Evolutionary conservation across 2,888 invertebrate genomes (phyloP), one percentile per base, ranked within the genome.

Genomic region (Ditylenchus weischeri): DNA sequence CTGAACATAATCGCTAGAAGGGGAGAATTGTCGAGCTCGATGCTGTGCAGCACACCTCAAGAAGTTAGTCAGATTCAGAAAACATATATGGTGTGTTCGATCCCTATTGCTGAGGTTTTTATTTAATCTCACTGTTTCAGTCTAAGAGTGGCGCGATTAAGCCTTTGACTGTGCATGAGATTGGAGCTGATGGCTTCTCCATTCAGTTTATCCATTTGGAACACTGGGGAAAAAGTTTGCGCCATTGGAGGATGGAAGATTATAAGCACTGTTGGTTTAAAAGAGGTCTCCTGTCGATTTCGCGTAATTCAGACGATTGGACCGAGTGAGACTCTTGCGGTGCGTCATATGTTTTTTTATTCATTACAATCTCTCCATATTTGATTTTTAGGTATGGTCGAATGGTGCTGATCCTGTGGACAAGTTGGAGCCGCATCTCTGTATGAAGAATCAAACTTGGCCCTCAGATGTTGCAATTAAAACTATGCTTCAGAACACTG

Each of bases 131-230:
- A 58, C 8, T 73, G 1, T 54, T 54, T 54, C 8, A 54, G 54
- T 15, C 23, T 2, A 11, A 11, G 21, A n/a, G 54, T 18, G 54
- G 29, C 23, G 11, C 29, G 1, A 11, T 29, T 11, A 13, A 10
- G 1, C 15, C 10, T 1, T 23, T 54, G 13, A n/a, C 13, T 11
- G 29, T 80, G 49, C 76, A 75, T 49, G 78, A 78, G 19, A 76
- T 75, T 59, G 76, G 78, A 60, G 73, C 72, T 58, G 72, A 75
- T 15, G 78, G 78, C 15, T 64, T 64, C 29, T 81, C 71, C 70
- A 75, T 81, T 29, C 69, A 71, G n/a, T n/a, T n/a, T n/a, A n/a
- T n/a, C n/a, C n/a, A 64, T 81, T 29, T 62, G 67, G n/a, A 82
- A 81, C 71, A 78, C 70, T 57, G 69, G 74, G 18, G 76, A 75